Evolutionary conservation across 1,140 invertebrate species (phyloP).

Genomic region (Leptinotarsa lineolata): DNA sequence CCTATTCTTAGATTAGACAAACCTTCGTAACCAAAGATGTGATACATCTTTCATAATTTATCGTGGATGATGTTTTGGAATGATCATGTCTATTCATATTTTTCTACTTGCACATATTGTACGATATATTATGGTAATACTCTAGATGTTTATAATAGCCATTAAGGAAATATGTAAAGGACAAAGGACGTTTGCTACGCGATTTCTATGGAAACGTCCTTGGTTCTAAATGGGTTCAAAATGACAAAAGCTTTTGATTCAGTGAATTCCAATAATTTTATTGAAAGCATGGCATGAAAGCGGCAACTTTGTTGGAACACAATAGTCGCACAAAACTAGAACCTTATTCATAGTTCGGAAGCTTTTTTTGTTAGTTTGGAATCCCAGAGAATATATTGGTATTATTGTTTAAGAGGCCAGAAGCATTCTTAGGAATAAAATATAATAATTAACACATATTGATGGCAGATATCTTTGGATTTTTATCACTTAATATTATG

Average conservation of each 20-base stretch:
- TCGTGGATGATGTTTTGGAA: slow-evolving; percentile 19
- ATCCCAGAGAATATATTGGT: slow-evolving; percentile 13
- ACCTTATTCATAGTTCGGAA: neutral
- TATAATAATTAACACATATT: slow-evolving; percentile 44
- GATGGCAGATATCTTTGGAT: slow-evolving; percentile 48
- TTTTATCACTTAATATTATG: slow-evolving; percentile 52
- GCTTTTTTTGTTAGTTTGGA: neutral
- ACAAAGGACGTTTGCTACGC: slow-evolving; percentile 26
- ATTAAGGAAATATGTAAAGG: slow-evolving; percentile 33
- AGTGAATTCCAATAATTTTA: no score
- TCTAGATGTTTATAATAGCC: slow-evolving; percentile 21
- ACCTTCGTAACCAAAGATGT: slow-evolving; percentile 33
- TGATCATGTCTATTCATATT: slow-evolving; percentile 47
- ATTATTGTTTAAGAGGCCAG: slow-evolving; percentile 29
- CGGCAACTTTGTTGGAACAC: no score
- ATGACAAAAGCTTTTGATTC: slow-evolving; percentile 15
- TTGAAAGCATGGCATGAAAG: no score
- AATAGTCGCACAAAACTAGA: no score
- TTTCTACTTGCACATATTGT: slow-evolving; percentile 57
- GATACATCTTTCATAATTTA: slow-evolving; percentile 25
- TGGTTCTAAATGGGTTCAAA: slow-evolving; percentile 9
- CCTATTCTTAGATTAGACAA: neutral
- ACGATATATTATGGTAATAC: slow-evolving; percentile 36
- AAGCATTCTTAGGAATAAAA: slow-evolving; percentile 34
- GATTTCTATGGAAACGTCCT: slow-evolving; percentile 17